Base-by-base conservation (phyloP, 1,140 invertebrate species). In the Tribolium castaneum region DNA sequence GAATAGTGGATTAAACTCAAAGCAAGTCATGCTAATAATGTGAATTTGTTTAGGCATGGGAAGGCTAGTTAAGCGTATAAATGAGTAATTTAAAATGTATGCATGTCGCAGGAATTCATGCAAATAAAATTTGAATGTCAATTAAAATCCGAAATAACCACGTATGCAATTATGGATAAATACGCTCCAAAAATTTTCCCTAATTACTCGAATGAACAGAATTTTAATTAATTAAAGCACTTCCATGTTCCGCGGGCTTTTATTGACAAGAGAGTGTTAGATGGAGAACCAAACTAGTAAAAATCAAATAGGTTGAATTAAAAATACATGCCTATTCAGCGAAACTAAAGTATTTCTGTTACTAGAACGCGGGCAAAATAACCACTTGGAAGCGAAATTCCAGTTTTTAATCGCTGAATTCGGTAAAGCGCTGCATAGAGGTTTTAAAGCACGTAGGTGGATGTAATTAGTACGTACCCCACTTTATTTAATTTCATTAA, bases 141-240 rank as follows among this genome's bases (percentile, higher is more conserved):
- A 66, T 66, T 66, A 66, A 66, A 66, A 35, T 30, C 59, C 25
- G 59, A 66, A 66, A 34, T 66, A 66, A 66, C 59, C 59, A 66
- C 30, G 59, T 66, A 66, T 66, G 59, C 59, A 66, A 66, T 66
- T 66, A 66, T 66, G 59, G 45, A 66, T 66, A 66, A 34, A 66
- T 35, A 35, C 30, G 59, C 25, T 35, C 59, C 30, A 66, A 66
- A 59, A 66, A 66, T 34, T 66, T 66, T 35, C 59, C 59, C 59
- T 66, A 66, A 66, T 66, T 66, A 66, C 59, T 66, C 30, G 59
- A 66, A 66, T 66, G 59, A 66, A 66, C 59, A 66, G 59, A 66
- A 66, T 66, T 66, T 66, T 66, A 66, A 66, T 66, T 66, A 66
- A 66, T 66, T 66, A 66, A 66, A 66, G 54, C 54, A 59, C 54